Conservation (phyloP, 2,888 invertebrate species). For the Leucania comma region DNA sequence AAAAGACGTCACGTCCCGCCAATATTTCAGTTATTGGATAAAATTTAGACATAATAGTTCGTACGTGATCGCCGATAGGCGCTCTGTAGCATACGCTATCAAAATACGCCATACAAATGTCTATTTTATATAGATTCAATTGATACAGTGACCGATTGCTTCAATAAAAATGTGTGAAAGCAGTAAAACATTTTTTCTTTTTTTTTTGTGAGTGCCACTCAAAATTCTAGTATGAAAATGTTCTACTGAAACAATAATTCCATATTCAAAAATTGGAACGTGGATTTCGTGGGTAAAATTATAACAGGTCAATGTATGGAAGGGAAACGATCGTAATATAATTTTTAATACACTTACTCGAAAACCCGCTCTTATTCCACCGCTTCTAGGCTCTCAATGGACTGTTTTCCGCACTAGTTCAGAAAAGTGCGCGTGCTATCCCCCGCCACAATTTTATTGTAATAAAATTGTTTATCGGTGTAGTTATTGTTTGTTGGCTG, state of each 20-base stretch:
- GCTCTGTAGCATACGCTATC: conserved; percentile 37
- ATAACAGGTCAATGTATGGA: too few relatives aligned
- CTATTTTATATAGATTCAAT: conserved; percentile 33
- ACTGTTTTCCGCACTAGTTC: too few relatives aligned
- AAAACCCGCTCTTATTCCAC: too few relatives aligned
- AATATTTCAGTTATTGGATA: conserved; percentile 82
- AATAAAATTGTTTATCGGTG: too few relatives aligned
- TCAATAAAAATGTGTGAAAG: conserved; percentile 17
- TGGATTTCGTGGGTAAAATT: too few relatives aligned
- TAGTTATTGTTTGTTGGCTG: too few relatives aligned
- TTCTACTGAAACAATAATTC: conserved; percentile 7
- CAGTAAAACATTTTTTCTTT: not conserved
- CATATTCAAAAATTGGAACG: conserved; percentile 1
- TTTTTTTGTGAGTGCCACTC: not conserved
- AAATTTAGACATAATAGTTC: conserved; percentile 81
- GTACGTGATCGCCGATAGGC: conserved; percentile 69
- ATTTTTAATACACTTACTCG: too few relatives aligned
- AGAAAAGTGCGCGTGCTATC: too few relatives aligned
- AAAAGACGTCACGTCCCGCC: conserved; percentile 72
- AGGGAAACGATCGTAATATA: too few relatives aligned
- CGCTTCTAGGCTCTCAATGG: too few relatives aligned
- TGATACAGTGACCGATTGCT: conserved; percentile 32
- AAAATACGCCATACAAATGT: conserved; percentile 25
- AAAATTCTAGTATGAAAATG: not conserved
- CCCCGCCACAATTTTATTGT: too few relatives aligned